Conservation (phyloP, 2,113 vertebrate genomes). For the Podilymbus podiceps region DNA sequence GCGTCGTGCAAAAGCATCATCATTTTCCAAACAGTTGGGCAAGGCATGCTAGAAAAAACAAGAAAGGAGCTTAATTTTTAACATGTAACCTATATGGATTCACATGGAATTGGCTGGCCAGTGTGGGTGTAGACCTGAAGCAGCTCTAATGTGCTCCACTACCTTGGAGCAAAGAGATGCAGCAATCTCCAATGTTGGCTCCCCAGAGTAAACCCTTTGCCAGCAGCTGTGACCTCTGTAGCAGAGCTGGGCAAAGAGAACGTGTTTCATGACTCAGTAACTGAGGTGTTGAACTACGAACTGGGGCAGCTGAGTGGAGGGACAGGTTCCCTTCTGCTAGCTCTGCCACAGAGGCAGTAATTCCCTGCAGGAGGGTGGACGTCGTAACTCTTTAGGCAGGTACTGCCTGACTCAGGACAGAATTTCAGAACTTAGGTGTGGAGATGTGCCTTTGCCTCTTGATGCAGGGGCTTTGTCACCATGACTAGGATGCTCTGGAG, state of each 20-base stretch:
- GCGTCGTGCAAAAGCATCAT: not conserved
- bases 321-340: accelerated
- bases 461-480: not conserved
- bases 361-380: not conserved
- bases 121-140: not conserved
- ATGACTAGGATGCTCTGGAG: accelerated
- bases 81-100: not conserved
- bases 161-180: not conserved
- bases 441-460: not conserved
- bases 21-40: not conserved
- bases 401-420: accelerated
- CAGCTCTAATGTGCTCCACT: accelerated
- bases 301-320: not conserved
- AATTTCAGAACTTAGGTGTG: not conserved
- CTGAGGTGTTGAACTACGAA: accelerated
- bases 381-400: accelerated
- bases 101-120: not conserved
- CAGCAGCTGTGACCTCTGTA: not conserved
- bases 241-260: not conserved
- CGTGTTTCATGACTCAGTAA: not conserved
- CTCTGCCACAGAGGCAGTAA: not conserved
- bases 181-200: accelerated
- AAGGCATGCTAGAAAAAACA: not conserved
- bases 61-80: not conserved
- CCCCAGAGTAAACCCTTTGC: not conserved